phyloP scores from a whole-genome alignment of 2,888 invertebrate genomes.

The Sinohyriopsis cumingii region DNA sequence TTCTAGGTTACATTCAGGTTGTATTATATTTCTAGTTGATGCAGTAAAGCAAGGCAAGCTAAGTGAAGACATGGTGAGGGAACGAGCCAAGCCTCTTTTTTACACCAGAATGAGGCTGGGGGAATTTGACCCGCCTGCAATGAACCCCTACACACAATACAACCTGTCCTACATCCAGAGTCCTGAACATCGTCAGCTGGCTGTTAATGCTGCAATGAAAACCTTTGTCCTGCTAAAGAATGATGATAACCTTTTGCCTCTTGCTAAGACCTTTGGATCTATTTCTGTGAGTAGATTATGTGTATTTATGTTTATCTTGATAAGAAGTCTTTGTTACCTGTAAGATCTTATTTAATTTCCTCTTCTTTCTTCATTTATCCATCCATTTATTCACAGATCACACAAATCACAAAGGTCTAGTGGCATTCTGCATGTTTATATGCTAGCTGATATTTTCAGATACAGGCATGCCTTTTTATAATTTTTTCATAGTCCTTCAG shows the following conservation, averaged over 20 bases:
- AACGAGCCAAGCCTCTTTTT: slow-evolving; percentile 55
- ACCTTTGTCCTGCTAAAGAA: slow-evolving; percentile 65
- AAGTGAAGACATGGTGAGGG: slow-evolving; percentile 37
- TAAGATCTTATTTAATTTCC: slow-evolving; percentile 8
- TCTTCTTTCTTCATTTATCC: background rate
- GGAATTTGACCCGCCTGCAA: slow-evolving; percentile 60
- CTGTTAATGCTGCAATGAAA: slow-evolving; percentile 57
- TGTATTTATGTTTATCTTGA: background rate
- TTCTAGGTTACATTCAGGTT: background rate
- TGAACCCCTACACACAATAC: slow-evolving; percentile 58
- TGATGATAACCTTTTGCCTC: slow-evolving; percentile 25
- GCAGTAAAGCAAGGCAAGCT: slow-evolving; percentile 46
- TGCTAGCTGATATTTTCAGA: too few species aligned
- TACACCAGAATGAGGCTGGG: slow-evolving; percentile 63
- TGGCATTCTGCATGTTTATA: too few species aligned
- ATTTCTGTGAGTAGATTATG: slow-evolving; percentile 29
- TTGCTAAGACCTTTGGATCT: slow-evolving; percentile 32
- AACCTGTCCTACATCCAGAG: slow-evolving; percentile 47
- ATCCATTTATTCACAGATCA: background rate
- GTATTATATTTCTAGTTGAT: slow-evolving; percentile 25
- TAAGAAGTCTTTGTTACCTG: slow-evolving; percentile 8
- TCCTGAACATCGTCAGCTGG: slow-evolving; percentile 44
- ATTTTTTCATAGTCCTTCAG: too few species aligned
- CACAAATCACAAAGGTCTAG: too few species aligned
- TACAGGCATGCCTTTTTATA: too few species aligned